A percentile compares a stretch with the other conserved stretches of the same genome.
Evolutionary conservation across 2,113 vertebrate species (phyloP).

Genomic region (Atrichornis clamosus): DNA sequence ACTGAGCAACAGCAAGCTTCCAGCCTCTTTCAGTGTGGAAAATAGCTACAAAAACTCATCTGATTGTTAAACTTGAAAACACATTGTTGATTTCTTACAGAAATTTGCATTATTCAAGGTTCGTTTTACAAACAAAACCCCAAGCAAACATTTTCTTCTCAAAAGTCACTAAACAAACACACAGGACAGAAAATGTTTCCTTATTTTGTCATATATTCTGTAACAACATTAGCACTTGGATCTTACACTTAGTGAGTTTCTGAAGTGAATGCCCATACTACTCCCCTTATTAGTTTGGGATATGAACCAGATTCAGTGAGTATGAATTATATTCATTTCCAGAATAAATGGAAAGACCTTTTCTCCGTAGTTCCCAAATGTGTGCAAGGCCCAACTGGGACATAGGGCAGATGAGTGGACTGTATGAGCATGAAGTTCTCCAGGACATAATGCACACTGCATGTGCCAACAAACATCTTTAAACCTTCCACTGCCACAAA

Average conservation of each 20-base stretch:
- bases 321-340: background rate
- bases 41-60: background rate
- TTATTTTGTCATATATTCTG: background rate
- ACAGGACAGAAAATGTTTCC: background rate
- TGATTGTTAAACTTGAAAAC: background rate
- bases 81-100: background rate
- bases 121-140: background rate
- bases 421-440: background rate
- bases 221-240: background rate
- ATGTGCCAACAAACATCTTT: background rate
- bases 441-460: background rate
- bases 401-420: background rate
- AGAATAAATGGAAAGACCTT: background rate
- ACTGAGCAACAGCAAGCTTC: background rate
- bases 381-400: accelerated
- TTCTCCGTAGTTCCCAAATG: background rate
- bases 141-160: background rate
- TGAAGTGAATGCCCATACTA: background rate
- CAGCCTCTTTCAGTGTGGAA: background rate
- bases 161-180: background rate
- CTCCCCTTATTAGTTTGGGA: background rate
- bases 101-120: background rate
- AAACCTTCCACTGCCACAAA: background rate
- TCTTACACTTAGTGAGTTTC: background rate
- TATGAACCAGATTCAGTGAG: background rate